A percentile compares a stretch with the other conserved stretches of the same genome.
These are phyloP conservation scores for Lates calcarifer DNA, from an alignment of 2,113 vertebrate genomes.

Conservation along the genomic window DNA sequence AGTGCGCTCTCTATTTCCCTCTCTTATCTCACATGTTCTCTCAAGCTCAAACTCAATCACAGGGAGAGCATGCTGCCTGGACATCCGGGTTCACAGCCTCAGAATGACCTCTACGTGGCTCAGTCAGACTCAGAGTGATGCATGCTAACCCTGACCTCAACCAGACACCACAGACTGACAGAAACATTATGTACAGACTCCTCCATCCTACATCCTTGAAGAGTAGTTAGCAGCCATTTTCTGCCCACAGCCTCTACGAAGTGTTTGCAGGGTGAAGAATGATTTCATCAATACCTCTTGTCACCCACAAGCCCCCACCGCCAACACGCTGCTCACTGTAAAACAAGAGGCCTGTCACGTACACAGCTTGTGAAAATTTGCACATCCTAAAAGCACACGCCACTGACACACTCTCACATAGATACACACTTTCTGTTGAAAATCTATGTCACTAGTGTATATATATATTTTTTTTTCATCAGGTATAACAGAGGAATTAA, in stretches of 20 bases:
- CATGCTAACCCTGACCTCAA: slow-evolving; percentile 69
- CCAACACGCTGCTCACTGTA: slow-evolving; percentile 36
- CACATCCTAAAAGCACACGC: slow-evolving; percentile 37
- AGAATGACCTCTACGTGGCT: slow-evolving; percentile 39
- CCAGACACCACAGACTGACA: slow-evolving; percentile 50
- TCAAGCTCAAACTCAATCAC: slow-evolving; percentile 34
- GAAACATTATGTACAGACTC: slow-evolving; percentile 35
- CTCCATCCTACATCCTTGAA: slow-evolving; percentile 53
- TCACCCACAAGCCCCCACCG: slow-evolving; percentile 42
- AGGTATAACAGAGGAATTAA: background rate
- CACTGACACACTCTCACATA: background rate
- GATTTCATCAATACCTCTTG: slow-evolving; percentile 68
- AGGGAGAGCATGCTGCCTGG: slow-evolving; percentile 1
- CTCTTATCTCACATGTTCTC: slow-evolving; percentile 27
- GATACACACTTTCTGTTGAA: background rate
- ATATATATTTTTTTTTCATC: background rate
- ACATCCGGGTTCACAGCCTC: slow-evolving; percentile 51
- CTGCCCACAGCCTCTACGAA: slow-evolving; percentile 58
- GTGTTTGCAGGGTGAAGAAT: slow-evolving; percentile 52
- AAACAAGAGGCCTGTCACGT: slow-evolving; percentile 48
- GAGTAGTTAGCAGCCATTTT: slow-evolving; percentile 67
- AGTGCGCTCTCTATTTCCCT: background rate
- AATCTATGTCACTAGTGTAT: too few relatives aligned
- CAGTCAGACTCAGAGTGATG: slow-evolving; percentile 53
- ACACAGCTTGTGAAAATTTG: slow-evolving; percentile 38